phyloP scores from a whole-genome alignment of 1,140 invertebrate genomes.

The Sinella curviseta region DNA sequence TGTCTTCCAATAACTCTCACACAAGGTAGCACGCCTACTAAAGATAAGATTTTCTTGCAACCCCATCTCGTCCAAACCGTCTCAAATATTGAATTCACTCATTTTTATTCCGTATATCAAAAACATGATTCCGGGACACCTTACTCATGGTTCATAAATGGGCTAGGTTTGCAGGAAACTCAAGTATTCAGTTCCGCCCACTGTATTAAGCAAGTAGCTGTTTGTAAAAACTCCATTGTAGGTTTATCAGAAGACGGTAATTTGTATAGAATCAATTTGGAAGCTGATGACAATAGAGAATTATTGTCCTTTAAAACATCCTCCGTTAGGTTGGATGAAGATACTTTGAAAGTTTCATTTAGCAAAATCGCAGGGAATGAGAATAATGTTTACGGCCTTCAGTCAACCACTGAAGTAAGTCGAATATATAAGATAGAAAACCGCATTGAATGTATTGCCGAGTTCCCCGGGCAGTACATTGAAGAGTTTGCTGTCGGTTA shows the following conservation, averaged over 20 bases:
- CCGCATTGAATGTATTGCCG: neutral
- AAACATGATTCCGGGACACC: slow-evolving; percentile 15
- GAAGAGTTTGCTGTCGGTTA: slow-evolving; percentile 64
- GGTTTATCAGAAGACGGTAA: slow-evolving; percentile 18
- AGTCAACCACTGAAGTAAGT: neutral
- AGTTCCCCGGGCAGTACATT: neutral
- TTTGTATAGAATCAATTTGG: neutral
- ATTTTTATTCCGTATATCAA: slow-evolving; percentile 28
- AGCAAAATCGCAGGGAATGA: neutral
- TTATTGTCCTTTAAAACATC: neutral
- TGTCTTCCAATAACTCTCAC: neutral
- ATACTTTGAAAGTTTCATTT: neutral
- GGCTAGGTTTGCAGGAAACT: slow-evolving; percentile 13
- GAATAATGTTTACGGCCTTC: neutral
- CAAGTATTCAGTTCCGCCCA: slow-evolving; percentile 16
- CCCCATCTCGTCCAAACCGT: neutral
- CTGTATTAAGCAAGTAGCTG: slow-evolving; percentile 16
- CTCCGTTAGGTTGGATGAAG: neutral
- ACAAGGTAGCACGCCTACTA: too few relatives aligned
- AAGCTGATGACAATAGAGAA: neutral
- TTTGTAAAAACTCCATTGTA: neutral
- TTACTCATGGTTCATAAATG: slow-evolving; percentile 36
- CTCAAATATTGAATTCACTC: neutral
- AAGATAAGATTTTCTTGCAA: neutral
- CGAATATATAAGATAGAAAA: neutral